Evolutionary conservation across 92 coral and sea anemone species (phyloP).

Genomic region (Parazoanthus darwini): DNA sequence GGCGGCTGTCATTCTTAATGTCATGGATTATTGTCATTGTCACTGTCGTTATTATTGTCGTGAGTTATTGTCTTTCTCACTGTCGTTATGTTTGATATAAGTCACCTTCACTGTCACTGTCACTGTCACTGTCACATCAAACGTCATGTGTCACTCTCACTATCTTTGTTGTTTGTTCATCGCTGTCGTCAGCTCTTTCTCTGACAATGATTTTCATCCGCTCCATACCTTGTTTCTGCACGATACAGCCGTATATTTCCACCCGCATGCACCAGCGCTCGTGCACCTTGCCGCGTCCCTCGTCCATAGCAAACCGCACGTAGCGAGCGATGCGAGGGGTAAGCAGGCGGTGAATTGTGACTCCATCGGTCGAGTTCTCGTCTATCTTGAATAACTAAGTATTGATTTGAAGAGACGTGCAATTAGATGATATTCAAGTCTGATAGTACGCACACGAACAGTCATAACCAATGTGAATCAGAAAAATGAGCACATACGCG

Average conservation of each 20-base stretch:
- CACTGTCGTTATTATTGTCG: not conserved
- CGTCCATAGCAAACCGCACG: conserved; percentile 71
- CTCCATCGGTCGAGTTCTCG: conserved; percentile 16
- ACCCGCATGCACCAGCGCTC: conserved; percentile 78
- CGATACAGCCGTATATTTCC: conserved; percentile 86
- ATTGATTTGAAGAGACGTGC: not conserved
- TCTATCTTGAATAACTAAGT: conserved; percentile 27
- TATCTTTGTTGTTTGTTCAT: not conserved
- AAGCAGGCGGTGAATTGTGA: conserved; percentile 53
- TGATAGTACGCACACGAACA: too few relatives aligned
- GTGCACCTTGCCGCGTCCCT: conserved; percentile 59
- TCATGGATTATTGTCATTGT: not conserved
- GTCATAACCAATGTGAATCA: too few relatives aligned
- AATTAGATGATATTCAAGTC: not conserved
- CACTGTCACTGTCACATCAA: not conserved
- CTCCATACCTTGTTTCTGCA: conserved; percentile 75
- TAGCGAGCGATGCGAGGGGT: conserved; percentile 87
- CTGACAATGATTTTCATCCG: not conserved
- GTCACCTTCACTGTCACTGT: not conserved
- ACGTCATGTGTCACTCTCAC: not conserved
- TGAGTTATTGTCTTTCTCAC: too few relatives aligned
- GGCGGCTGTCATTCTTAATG: too few relatives aligned
- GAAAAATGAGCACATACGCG: too few relatives aligned
- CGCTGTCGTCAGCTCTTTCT: not conserved
- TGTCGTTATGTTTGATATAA: too few relatives aligned